These are phyloP conservation scores for Orchesella flavescens DNA, from an alignment of 2,888 invertebrate species.

Conservation along the genomic window DNA sequence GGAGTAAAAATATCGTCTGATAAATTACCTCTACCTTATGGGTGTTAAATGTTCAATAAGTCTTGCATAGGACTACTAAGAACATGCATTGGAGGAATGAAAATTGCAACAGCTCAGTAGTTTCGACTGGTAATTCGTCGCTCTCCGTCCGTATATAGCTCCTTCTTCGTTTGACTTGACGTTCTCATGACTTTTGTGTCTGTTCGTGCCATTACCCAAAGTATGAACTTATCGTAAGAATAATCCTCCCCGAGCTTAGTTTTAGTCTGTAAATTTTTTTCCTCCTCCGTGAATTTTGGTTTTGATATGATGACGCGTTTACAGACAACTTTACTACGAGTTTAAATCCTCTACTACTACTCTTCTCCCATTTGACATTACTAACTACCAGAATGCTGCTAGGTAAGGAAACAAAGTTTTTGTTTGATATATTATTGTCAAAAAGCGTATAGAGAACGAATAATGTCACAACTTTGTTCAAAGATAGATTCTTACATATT, in stretches of 20 bases:
- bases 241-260: too few relatives aligned
- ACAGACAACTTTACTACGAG: constrained; percentile 41
- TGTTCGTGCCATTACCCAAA: constrained; percentile 1
- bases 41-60: constrained; percentile 31
- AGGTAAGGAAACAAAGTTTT: constrained; percentile 28
- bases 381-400: not conserved
- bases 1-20: constrained; percentile 27
- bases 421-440: constrained; percentile 46
- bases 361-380: constrained; percentile 44
- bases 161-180: not conserved
- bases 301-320: constrained; percentile 50
- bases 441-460: constrained; percentile 15
- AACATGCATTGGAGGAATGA: not conserved
- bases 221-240: not conserved
- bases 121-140: constrained; percentile 3
- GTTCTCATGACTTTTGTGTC: constrained; percentile 17
- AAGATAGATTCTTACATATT: constrained; percentile 36
- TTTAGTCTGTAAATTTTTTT: too few relatives aligned
- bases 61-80: not conserved
- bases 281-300: too few relatives aligned
- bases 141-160: not conserved
- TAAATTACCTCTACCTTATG: constrained; percentile 40
- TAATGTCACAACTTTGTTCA: constrained; percentile 48
- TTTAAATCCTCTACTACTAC: not conserved
- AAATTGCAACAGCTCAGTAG: constrained; percentile 37